Evolutionary conservation across 1,140 invertebrate genomes (phyloP), one percentile per base, ranked within the genome.

Genomic region (Ephestia elutella): DNA sequence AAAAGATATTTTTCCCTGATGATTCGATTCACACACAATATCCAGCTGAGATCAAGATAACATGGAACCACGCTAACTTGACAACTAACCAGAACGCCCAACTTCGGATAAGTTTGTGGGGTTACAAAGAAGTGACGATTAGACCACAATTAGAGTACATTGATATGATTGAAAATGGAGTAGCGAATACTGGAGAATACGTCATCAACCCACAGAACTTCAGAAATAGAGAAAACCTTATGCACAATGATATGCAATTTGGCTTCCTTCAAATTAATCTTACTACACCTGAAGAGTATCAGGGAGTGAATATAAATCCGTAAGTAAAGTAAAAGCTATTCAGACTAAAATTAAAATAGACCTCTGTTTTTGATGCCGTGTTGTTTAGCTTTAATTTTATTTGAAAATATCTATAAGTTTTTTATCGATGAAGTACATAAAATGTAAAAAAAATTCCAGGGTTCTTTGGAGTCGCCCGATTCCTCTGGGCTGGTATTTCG

Each of bases 221-320:
- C 61, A 78, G 91, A 11, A 92, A 91, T 44, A 90, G 92, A 28
- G 91, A 95, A 53, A 95, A 96, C 70, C 83, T 90, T 7, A 87
- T 90, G 63, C 91, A 92, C 10, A 87, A 86, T 13, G 94, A 96
- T 64, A 91, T 97, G 83, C 91, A 94, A 69, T 97, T 97, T 78
- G 97, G 97, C 15, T 97, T 98, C 70, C 90, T 98, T 15, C 95
- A 96, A 78, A 96, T 98, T 49, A 97, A 97, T 85, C 87, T 98
- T 15, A 97, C 96, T 0, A 93, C 94, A 30, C 94, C 95, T 0
- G 90, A 92, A n/a, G 90, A 92, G 17, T 93, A 93, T 66, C 91
- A 91, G 17, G 92, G 92, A 21, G 81, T 95, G 19, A 80, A 91
- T 35, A 91, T 95, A 65, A 93, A 94, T 57, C 96, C 96, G 94